Evolutionary conservation across 1,140 invertebrate species (phyloP), one percentile per base, ranked within the genome.

Genomic region (Ceratina calcarata): DNA sequence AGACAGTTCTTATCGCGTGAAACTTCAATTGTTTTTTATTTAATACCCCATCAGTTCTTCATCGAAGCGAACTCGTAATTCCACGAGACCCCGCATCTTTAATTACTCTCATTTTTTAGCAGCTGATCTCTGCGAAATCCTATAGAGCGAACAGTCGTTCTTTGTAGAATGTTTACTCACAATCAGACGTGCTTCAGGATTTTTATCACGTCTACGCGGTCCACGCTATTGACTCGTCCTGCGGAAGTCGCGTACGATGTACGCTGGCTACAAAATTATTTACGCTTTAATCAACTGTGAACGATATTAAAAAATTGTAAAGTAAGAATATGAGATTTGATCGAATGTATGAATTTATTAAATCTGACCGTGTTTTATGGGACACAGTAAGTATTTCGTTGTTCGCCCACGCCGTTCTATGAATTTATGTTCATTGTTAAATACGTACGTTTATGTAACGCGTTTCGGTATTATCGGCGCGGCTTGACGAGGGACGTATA

Each of bases 391-490:
- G 37, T 45, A 65, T 64, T 73, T 73, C 18, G 1, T 3, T 65
- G 1, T 3, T 65, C 24, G 18, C 3, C 3, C 4, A 4, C 15
- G 37, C 2, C 22, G 10, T 6, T 12, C n/a, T 53, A 32, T 49
- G 49, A 74, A 74, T 74, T 74, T 74, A 65, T 64, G n/a, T 10
- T 37, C 45, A 37, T 53, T 65, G 18, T 65, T 53, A 32, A 22
- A 64, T 20, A 45, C 13, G 22, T 65, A 20, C 64, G n/a, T 74
- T 64, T 65, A 65, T 55, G 61, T 18, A 74, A 74, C 10, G 0
- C 13, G 60, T 49, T 37, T 3, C 15, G 24, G 45, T 12, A 71
- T 60, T 24, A 20, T 60, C 7, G 20, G 0, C 37, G 2, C 27
- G 37, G 16, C 32, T 18, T 71, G 20, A 45, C 20, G 3, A 10